These are phyloP conservation scores for Drosophila testacea DNA, from an alignment of 2,888 invertebrate species.

Conservation along the genomic window DNA sequence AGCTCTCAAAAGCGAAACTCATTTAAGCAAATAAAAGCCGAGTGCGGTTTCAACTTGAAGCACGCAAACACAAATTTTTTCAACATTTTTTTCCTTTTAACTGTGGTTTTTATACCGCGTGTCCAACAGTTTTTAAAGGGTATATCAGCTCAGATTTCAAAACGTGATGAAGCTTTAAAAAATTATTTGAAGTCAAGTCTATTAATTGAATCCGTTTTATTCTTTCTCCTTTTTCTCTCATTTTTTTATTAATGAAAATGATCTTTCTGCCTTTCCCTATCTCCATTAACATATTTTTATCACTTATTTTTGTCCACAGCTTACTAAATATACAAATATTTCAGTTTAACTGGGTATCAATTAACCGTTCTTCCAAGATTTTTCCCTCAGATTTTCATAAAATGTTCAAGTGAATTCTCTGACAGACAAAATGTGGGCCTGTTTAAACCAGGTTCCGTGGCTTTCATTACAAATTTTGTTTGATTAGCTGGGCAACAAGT, in stretches of 20 bases:
- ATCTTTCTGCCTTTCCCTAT: too few species aligned
- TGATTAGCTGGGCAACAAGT: conserved; percentile 47
- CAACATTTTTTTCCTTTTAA: conserved; percentile 1
- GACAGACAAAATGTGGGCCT: conserved; percentile 27
- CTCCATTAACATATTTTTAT: not conserved
- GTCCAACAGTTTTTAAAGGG: not conserved
- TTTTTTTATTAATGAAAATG: too few species aligned
- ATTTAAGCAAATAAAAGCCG: conserved; percentile 58
- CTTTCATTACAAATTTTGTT: conserved; percentile 55
- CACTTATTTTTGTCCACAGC: not conserved
- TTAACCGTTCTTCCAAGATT: not conserved
- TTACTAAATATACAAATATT: not conserved
- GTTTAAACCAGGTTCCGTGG: conserved; percentile 49
- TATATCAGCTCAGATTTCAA: not conserved
- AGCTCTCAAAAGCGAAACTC: conserved; percentile 61
- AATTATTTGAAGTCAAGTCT: too few species aligned
- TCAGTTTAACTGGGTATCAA: not conserved
- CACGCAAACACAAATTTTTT: conserved; percentile 25
- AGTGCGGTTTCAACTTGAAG: conserved; percentile 37
- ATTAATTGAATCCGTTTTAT: too few species aligned
- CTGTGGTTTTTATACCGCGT: conserved; percentile 10
- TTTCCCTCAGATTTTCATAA: not conserved
- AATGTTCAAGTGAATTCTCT: conserved; percentile 37
- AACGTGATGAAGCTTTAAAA: not conserved
- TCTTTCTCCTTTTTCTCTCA: too few species aligned